These are phyloP conservation scores for cattle (Bos taurus) DNA, from an alignment of 2,113 vertebrate genomes.

Conservation along the genomic window DNA sequence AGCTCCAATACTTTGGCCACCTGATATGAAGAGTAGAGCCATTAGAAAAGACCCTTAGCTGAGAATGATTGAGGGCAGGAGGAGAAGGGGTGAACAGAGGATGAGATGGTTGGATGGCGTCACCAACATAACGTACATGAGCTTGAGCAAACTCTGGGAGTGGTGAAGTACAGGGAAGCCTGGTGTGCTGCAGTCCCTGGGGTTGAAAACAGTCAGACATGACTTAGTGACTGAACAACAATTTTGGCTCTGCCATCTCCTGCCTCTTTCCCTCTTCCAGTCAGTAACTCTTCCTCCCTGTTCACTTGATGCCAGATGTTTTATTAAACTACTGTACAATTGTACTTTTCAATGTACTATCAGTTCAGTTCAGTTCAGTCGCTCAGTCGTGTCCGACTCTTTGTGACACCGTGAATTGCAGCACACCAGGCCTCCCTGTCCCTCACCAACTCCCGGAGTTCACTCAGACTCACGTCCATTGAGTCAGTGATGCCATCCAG, in stretches of 20 bases:
- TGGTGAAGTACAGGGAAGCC: background rate
- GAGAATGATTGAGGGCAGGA: background rate
- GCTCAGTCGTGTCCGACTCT: no score
- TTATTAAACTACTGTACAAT: background rate
- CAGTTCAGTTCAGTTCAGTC: background rate
- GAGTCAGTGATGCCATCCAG: no score
- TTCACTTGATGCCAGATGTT: background rate
- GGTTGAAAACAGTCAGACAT: background rate
- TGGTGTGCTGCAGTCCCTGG: background rate
- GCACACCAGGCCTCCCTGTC: no score
- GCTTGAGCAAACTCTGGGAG: background rate
- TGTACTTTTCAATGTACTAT: background rate
- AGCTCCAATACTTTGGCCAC: background rate
- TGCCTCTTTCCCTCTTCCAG: background rate
- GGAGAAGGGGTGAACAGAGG: background rate
- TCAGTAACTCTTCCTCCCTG: background rate
- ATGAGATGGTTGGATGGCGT: background rate
- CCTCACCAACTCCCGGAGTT: no score
- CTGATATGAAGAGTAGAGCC: background rate
- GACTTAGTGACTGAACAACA: background rate
- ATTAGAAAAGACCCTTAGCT: background rate
- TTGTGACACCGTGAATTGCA: no score
- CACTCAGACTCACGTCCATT: no score
- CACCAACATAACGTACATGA: fast-evolving
- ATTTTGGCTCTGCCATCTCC: background rate